These are phyloP conservation scores for Metellina segmentata DNA, from an alignment of 2,888 invertebrate genomes.

Conservation along the genomic window DNA sequence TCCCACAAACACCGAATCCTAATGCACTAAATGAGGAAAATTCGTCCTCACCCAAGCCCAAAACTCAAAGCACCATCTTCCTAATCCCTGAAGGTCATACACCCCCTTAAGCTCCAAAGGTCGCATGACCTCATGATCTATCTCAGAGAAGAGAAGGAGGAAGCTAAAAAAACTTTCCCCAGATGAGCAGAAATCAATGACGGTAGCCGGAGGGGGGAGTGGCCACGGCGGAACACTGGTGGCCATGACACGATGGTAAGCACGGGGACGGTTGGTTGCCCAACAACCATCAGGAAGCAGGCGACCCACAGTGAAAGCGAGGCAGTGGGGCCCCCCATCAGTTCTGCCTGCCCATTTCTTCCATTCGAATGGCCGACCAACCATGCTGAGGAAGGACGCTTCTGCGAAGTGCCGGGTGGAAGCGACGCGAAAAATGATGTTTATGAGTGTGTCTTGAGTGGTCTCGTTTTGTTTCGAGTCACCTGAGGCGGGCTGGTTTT, in stretches of 20 bases:
- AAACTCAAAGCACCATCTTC: background rate
- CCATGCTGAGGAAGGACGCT: no score
- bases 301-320: slow-evolving; percentile 35
- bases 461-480: no score
- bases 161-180: background rate
- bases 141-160: background rate
- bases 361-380: no score
- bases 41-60: background rate
- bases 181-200: no score
- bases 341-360: no score
- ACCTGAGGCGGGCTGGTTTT: no score
- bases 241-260: slow-evolving; percentile 16
- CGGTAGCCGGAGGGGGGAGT: no score
- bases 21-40: background rate
- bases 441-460: no score
- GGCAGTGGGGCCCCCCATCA: slow-evolving; percentile 6
- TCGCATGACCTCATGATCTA: background rate
- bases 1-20: background rate
- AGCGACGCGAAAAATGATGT: no score
- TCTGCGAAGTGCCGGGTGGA: no score
- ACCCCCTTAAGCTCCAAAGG: background rate
- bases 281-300: slow-evolving; percentile 28
- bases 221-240: background rate
- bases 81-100: background rate
- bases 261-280: slow-evolving; percentile 22